Conservation (phyloP, 2,888 invertebrate genomes). For the Pantelozetes paolii region DNA sequence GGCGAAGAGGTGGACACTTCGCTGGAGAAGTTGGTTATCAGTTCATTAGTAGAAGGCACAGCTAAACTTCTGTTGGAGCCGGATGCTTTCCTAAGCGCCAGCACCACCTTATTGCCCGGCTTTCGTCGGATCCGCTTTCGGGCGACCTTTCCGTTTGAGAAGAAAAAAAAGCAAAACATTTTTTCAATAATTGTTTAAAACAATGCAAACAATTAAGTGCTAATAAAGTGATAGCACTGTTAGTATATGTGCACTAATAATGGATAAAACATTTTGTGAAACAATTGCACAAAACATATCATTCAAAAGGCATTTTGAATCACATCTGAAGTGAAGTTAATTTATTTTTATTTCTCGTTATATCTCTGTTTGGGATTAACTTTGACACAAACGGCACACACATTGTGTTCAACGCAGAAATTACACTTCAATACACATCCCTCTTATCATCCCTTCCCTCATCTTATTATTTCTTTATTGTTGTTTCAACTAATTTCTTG, state of each 20-base stretch:
- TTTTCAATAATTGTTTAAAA: too few species aligned
- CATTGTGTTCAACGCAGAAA: too few species aligned
- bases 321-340: neutral
- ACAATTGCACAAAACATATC: too few species aligned
- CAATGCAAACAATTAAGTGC: too few species aligned
- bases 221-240: too few species aligned
- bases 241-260: too few species aligned
- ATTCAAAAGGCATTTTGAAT: neutral
- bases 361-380: neutral
- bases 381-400: neutral
- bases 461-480: neutral
- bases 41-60: conserved; percentile 23
- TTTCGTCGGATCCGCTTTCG: conserved; percentile 71
- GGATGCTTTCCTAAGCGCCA: conserved; percentile 13
- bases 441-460: neutral
- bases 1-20: conserved; percentile 22
- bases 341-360: neutral
- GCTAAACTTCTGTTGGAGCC: neutral
- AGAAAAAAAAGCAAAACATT: neutral
- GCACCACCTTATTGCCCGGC: conserved; percentile 48
- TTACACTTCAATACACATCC: neutral
- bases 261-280: too few species aligned
- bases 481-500: too few species aligned
- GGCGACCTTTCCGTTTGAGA: too few species aligned
- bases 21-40: conserved; percentile 6